A percentile compares a stretch with the other conserved stretches of the same genome.
Evolutionary conservation across 2,797 vertebrate genomes (phyloP).

Genomic region (Alcedo quadribrachys): DNA sequence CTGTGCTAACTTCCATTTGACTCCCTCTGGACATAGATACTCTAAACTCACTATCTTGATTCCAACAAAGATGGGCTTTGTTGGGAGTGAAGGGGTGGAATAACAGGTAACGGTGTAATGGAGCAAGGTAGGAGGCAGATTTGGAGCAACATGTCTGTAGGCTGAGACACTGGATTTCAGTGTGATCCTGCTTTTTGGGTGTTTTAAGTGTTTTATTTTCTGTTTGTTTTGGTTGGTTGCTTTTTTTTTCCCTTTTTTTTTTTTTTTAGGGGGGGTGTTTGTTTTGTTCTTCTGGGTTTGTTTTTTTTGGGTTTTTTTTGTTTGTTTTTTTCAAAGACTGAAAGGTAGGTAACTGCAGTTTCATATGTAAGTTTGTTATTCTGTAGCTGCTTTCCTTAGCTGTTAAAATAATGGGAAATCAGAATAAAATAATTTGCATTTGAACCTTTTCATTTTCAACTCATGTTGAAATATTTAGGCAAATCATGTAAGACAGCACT

Average conservation of each 20-base stretch:
- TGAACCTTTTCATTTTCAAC: not conserved
- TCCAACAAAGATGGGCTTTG: not conserved
- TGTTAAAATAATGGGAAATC: not conserved
- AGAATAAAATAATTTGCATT: not conserved
- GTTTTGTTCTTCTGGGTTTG: not conserved
- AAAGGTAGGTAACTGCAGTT: not conserved
- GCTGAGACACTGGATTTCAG: not conserved
- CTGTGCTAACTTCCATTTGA: not conserved
- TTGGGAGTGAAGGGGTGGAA: not conserved
- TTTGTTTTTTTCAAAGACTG: not conserved
- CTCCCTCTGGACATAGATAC: not conserved
- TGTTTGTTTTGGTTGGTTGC: too few relatives aligned
- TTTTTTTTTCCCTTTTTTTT: not conserved
- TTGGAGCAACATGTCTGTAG: not conserved
- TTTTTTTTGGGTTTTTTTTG: not conserved
- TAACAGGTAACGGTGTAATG: not conserved
- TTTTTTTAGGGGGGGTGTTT: not conserved
- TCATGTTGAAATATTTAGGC: not conserved
- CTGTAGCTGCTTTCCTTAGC: not conserved
- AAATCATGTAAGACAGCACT: not conserved
- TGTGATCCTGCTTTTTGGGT: not conserved
- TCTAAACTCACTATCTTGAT: not conserved
- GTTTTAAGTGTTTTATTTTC: not conserved
- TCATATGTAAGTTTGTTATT: not conserved
- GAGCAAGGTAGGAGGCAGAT: not conserved